Evolutionary conservation across 2,888 invertebrate species (phyloP), one percentile per base, ranked within the genome.

Genomic region (Poecilus cupreus): DNA sequence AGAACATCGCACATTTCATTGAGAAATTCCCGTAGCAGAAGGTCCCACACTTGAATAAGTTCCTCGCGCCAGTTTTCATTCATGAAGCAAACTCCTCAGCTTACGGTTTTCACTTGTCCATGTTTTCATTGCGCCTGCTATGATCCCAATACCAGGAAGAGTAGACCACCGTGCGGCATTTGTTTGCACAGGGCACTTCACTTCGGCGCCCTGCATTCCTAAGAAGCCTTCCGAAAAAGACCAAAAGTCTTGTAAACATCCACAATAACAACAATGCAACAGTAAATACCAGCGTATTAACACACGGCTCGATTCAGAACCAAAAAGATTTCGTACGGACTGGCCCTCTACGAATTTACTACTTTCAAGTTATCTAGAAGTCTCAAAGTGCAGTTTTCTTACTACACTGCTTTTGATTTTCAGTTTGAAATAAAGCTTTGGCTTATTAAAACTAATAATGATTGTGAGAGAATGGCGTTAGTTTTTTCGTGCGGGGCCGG

Each of bases 191-290:
- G 18, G 68, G 32, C 39, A 37, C 37, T 68, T 22, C 70, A 72
- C 26, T 46, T 37, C 70, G 76, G 76, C 57, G 76, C 76, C 76
- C 72, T 18, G 39, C 49, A 77, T 77, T 60, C 77, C 77, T 46
- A 60, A 72, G 43, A 51, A 60, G 77, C 60, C 57, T 46, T 77
- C 39, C 60, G 64, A 46, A 77, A 74, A 75, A 49, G 49, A 32
- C 46, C 43, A 43, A 39, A 39, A 64, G 64, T 60, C 64, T 64
- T 77, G 60, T 77, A 77, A 77, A 77, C 77, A 77, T 26, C 20
- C 16, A 64, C 20, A 60, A 64, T 26, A 20, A 43, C 57, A 43
- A 64, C 77, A 77, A 64, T 77, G 77, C 24, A 57, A 60, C 74
- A 20, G 77, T 77, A 77, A 77, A 77, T 77, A 77, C 77, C 43